phyloP scores from a whole-genome alignment of 2,888 invertebrate genomes.

The Atrina japonica region DNA sequence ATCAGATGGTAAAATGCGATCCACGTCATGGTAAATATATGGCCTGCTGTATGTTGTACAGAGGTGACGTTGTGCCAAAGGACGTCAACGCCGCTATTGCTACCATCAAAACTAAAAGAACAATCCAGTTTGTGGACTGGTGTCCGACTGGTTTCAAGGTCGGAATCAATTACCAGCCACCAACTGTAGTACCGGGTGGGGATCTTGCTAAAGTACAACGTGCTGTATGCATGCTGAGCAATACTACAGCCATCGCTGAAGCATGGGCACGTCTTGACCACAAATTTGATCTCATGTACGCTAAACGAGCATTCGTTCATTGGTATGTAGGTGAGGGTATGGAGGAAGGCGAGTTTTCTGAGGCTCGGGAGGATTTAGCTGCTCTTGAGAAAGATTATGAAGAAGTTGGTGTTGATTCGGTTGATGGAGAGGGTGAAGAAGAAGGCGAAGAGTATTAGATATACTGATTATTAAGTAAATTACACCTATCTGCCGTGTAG shows the following conservation, averaged over 20 bases:
- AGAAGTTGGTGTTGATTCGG: conserved; percentile 56
- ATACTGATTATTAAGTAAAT: too few relatives aligned
- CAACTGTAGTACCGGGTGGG: conserved; percentile 84
- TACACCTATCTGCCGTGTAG: too few relatives aligned
- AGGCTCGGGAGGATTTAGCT: conserved; percentile 72
- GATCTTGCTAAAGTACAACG: conserved; percentile 82
- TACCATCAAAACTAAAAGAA: conserved; percentile 55
- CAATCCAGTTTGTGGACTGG: conserved; percentile 78
- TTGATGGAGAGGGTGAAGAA: conserved; percentile 57
- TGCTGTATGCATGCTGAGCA: conserved; percentile 91
- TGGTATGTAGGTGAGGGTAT: conserved; percentile 67
- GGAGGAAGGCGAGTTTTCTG: conserved; percentile 70
- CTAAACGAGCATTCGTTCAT: conserved; percentile 65
- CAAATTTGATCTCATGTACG: conserved; percentile 69
- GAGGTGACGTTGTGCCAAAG: conserved; percentile 97
- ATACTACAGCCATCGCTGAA: conserved; percentile 94
- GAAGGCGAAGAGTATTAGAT: conserved; percentile 41
- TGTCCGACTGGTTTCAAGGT: conserved; percentile 81
- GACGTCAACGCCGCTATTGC: conserved; percentile 80
- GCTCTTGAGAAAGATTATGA: conserved; percentile 72
- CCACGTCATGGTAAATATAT: conserved; percentile 81
- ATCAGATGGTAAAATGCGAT: conserved; percentile 79
- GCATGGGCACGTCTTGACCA: conserved; percentile 88
- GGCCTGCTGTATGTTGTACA: conserved; percentile 85
- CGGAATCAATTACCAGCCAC: conserved; percentile 92